phyloP scores from a whole-genome alignment of 1,140 invertebrate species.

The Subanguina moxae region DNA sequence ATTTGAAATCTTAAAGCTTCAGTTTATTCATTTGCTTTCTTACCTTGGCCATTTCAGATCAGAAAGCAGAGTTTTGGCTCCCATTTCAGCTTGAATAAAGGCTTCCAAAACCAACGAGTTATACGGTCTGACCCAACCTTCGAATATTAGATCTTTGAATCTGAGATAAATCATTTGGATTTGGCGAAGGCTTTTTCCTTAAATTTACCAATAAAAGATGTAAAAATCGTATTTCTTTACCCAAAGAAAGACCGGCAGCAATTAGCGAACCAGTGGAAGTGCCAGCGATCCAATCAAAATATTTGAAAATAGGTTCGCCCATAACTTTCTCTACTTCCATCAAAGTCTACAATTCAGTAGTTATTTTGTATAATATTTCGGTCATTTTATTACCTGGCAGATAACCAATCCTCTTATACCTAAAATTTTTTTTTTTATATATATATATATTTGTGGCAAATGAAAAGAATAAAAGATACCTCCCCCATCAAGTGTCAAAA shows the following conservation, averaged over 20 bases:
- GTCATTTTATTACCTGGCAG: slow-evolving; percentile 50
- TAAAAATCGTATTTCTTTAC: slow-evolving; percentile 18
- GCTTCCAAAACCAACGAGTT: slow-evolving; percentile 76
- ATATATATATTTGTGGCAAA: too few relatives aligned
- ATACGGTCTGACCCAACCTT: slow-evolving; percentile 55
- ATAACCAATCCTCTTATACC: slow-evolving; percentile 50
- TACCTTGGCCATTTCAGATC: slow-evolving; percentile 77
- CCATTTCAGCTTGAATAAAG: slow-evolving; percentile 81
- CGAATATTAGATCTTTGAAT: slow-evolving; percentile 57
- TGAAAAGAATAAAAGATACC: too few relatives aligned
- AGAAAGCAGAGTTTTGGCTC: slow-evolving; percentile 77
- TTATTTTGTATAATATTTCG: too few relatives aligned
- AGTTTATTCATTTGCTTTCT: too few relatives aligned
- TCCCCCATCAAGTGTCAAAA: slow-evolving; percentile 55
- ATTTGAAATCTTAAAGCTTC: too few relatives aligned
- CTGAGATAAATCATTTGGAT: slow-evolving; percentile 55
- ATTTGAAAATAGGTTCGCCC: slow-evolving; percentile 50
- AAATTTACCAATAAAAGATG: slow-evolving; percentile 24
- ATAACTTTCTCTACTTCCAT: slow-evolving; percentile 49
- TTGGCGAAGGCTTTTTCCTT: slow-evolving; percentile 49
- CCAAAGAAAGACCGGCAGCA: slow-evolving; percentile 69
- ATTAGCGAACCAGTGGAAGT: slow-evolving; percentile 94
- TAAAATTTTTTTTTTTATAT: too few relatives aligned
- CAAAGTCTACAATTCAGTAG: not conserved
- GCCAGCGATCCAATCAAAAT: slow-evolving; percentile 92